These are phyloP conservation scores for Vicugna pacos DNA, from an alignment of 2,113 vertebrate species.

Conservation along the genomic window DNA sequence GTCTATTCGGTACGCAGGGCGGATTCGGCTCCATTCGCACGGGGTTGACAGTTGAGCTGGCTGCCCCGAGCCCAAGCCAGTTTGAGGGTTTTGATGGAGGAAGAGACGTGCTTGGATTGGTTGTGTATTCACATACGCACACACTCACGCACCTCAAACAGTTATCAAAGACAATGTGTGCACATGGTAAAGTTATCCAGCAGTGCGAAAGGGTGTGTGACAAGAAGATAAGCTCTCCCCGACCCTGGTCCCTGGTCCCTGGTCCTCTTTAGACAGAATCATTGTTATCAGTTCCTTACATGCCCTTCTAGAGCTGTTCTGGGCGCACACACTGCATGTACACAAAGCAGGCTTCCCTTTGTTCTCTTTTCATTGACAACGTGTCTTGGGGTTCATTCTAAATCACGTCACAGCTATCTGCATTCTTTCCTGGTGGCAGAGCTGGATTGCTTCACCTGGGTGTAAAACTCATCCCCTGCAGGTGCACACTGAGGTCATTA, in stretches of 20 bases:
- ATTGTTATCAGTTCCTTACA: neutral
- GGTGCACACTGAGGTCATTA: accelerated
- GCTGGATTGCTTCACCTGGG: accelerated
- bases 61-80: neutral
- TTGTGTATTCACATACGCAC: accelerated
- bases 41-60: neutral
- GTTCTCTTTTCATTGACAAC: neutral
- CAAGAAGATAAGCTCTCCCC: neutral
- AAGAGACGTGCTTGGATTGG: neutral
- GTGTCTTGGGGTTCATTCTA: neutral
- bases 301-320: neutral
- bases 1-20: neutral
- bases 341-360: too few species aligned
- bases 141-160: neutral
- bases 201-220: neutral
- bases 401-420: accelerated
- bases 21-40: neutral
- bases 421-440: neutral
- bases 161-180: neutral
- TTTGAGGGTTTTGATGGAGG: neutral
- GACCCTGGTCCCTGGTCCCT: neutral
- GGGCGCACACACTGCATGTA: accelerated
- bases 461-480: accelerated
- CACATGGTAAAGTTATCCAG: too few species aligned
- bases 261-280: neutral